Evolutionary conservation across 2,113 vertebrate species (phyloP), one percentile per base, ranked within the genome.

Genomic region (Accipiter virgatus): DNA sequence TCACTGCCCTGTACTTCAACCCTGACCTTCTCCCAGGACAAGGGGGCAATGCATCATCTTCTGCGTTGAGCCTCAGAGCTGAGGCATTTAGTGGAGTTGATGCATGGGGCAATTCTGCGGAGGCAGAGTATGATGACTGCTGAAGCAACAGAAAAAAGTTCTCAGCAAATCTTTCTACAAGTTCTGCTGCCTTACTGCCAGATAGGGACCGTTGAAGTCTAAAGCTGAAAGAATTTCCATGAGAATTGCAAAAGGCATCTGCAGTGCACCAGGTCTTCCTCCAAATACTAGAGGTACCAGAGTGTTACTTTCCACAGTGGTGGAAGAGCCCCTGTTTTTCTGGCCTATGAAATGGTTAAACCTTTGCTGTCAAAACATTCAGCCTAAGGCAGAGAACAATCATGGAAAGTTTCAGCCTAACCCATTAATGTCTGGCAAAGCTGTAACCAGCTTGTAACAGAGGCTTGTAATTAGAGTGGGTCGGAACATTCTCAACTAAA

Each of bases 401-500:
- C 43, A 80, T 26, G 78, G 87, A 95, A 95, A 89, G 10, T 91
- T 88, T 90, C 95, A 93, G 43, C 58, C 48, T 58, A 88, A 43
- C 47, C 18, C 16, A 1, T 87, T 80, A 91, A 80, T n/a, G 13
- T 80, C 68, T 97, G 90, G 91, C 93, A 95, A 94, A 90, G 78
- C 48, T 3, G 0, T 79, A 87, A 68, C 52, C 81, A 87, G 61
- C 7, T 75, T 67, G 63, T 79, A 93, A 61, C n/a, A 94, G 47
- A 68, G 84, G 40, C 43, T 92, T 93, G 84, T 94, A 95, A 95
- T 96, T 91, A 97, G 61, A 97, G 89, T 0, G 11, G 74, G 62
- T 79, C 13, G 0, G 81, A 95, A 94, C 90, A 85, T 85, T 94
- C 77, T 88, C 81, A 87, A 48, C 78, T 72, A 90, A 95, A 97